Evolutionary conservation across 2,797 vertebrate genomes (phyloP).

Genomic region (Meriones psammophilus): DNA sequence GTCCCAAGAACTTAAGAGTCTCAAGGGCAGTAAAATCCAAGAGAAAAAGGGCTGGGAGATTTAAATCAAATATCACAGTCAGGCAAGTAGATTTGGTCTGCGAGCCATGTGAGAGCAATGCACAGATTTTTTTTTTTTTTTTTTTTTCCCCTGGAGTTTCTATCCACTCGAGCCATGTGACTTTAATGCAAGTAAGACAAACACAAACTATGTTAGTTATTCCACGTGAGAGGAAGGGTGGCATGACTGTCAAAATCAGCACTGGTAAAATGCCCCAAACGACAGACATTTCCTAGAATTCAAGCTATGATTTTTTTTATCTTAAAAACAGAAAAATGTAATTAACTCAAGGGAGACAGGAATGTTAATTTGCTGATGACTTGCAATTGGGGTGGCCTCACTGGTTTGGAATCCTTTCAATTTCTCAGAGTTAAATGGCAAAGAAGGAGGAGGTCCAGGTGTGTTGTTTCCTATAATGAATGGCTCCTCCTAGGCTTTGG

Average conservation of each 20-base stretch:
- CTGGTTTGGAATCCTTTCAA: background rate
- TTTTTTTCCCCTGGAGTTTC: background rate
- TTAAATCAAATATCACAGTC: background rate
- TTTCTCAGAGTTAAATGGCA: background rate
- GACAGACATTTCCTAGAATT: background rate
- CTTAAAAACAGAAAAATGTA: background rate
- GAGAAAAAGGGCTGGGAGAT: background rate
- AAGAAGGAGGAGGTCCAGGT: background rate
- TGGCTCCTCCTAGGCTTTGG: background rate
- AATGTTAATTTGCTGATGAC: background rate
- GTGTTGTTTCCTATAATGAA: background rate
- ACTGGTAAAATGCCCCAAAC: background rate
- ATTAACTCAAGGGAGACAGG: background rate
- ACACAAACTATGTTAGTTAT: constrained; percentile 29
- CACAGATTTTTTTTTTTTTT: constrained; percentile 10
- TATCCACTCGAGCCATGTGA: background rate
- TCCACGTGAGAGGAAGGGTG: background rate
- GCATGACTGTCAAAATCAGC: background rate
- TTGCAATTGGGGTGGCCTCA: background rate
- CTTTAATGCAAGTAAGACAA: background rate
- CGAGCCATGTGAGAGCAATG: background rate
- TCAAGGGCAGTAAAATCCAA: background rate
- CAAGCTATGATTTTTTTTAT: background rate
- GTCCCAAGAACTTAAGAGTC: constrained; percentile 31
- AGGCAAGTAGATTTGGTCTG: constrained; percentile 25